phyloP scores from a whole-genome alignment of 2,113 vertebrate genomes.

The Sinocyclocheilus maitianheensis region DNA sequence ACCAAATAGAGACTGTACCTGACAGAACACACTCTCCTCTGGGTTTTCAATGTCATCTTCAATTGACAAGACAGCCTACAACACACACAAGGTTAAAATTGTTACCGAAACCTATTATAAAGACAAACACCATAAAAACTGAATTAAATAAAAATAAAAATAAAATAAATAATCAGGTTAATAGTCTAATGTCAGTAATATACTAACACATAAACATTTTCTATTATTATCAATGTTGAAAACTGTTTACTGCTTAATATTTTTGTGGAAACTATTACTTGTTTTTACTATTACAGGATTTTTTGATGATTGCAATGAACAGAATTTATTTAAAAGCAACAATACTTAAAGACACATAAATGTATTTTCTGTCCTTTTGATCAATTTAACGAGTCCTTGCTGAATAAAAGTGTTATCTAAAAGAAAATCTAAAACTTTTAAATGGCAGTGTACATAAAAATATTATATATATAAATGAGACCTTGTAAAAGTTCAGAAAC shows the following conservation, averaged over 20 bases:
- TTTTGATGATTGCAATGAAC: neutral
- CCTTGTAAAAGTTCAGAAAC: neutral
- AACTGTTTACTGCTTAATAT: neutral
- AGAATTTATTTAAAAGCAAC: neutral
- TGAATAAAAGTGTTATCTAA: too few species aligned
- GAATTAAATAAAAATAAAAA: neutral
- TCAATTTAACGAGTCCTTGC: too few species aligned
- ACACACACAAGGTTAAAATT: constrained; percentile 34
- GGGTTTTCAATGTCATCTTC: constrained; percentile 97
- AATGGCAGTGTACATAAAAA: too few species aligned
- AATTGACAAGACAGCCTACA: constrained; percentile 90
- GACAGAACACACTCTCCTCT: constrained; percentile 96
- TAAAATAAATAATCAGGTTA: neutral
- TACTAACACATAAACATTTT: neutral
- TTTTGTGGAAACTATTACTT: neutral
- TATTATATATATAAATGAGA: too few species aligned
- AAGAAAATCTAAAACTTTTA: too few species aligned
- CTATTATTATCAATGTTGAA: neutral
- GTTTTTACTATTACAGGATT: neutral
- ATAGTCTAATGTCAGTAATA: neutral
- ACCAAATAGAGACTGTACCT: constrained; percentile 96
- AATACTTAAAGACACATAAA: neutral
- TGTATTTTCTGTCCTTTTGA: neutral
- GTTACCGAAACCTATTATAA: neutral
- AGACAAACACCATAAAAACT: neutral